These are phyloP conservation scores for Dryococelus australis DNA, from an alignment of 2,888 invertebrate species.

Conservation along the genomic window DNA sequence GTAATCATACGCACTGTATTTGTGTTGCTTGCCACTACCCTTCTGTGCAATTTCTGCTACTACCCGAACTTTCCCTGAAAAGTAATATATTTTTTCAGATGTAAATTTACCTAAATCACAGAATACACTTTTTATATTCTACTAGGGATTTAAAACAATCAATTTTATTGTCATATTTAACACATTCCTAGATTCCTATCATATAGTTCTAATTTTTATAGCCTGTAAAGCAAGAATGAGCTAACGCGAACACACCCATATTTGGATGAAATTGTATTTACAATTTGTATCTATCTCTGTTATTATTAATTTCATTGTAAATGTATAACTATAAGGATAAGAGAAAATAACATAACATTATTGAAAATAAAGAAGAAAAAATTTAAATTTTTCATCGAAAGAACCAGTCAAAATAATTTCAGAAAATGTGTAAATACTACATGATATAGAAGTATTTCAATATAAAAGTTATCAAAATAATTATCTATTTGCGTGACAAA, in stretches of 20 bases:
- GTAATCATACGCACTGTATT: no score
- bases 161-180: background rate
- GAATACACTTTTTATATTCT: no score
- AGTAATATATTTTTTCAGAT: background rate
- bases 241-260: background rate
- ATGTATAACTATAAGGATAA: background rate
- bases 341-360: background rate
- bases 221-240: no score
- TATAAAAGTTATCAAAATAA: background rate
- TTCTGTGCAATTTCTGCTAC: background rate
- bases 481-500: background rate
- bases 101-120: no score
- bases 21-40: background rate
- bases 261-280: background rate
- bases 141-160: background rate
- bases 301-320: background rate
- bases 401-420: background rate
- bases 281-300: background rate
- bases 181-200: background rate
- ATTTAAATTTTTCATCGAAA: background rate
- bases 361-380: background rate
- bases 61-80: background rate
- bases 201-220: background rate
- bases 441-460: background rate
- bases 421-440: background rate